Base-by-base conservation (phyloP, 2,113 vertebrate species). In the Aegithalos caudatus region DNA sequence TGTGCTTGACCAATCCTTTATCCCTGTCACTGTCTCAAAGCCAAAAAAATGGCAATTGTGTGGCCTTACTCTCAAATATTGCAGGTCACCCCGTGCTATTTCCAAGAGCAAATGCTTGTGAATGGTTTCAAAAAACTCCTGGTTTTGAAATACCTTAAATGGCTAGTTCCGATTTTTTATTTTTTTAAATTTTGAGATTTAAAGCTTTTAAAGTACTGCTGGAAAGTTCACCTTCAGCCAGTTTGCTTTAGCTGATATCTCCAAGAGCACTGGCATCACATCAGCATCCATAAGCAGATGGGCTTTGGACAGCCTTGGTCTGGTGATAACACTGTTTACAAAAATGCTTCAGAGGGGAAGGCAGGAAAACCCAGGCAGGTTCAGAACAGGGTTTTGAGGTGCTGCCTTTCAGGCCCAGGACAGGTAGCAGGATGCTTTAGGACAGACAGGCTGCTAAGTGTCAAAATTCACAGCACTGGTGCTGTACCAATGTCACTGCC, bases 171-270 rank as follows among this genome's bases (percentile, higher is more conserved):
- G 29, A 9, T 6, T 9, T 17, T 42, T 33, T 60, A 19, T 47
- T 40, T 31, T 12, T 47, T 27, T 35, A 6, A 19, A 15, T 50
- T 85, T 51, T 84, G 3, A 71, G 37, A 74, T 67, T 78, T 37
- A 2, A 81, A 28, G 16, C 28, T 79, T 70, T 92, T 82, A n/a
- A 74, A 79, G n/a, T 37, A 51, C 48, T 83, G 37, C 47, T 86
- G 81, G 21, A 11, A 92, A 86, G 57, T 90, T 97, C 91, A 95
- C 91, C 95, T 97, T 96, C 81, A 91, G 35, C 53, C 71, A 66
- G 53, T 40, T 83, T 69, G 47, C 53, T 84, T 67, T 45, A 84
- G 69, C 77, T 72, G 94, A 89, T 95, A 92, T 64, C 31, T 88
- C 40, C 1, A 10, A 71, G 54, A 73, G 33, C 48, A 17, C 27